Evolutionary conservation across 2,113 vertebrate species (phyloP).

Genomic region (Tragelaphus imberbis): DNA sequence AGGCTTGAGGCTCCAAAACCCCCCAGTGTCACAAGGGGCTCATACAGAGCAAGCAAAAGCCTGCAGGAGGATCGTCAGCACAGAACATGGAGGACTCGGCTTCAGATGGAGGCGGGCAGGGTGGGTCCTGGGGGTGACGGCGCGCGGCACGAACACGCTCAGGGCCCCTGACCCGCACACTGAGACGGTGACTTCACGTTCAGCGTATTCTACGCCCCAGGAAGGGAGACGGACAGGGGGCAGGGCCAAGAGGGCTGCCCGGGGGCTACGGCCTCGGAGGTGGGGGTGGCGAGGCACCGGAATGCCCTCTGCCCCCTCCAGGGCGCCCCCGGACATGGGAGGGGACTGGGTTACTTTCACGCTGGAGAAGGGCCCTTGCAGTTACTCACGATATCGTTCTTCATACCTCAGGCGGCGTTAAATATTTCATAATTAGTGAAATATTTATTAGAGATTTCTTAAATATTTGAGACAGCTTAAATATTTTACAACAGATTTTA

Average conservation of each 20-base stretch:
- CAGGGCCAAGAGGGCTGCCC: neutral
- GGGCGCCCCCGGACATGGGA: accelerated
- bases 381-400: neutral
- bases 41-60: neutral
- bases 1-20: neutral
- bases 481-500: conserved; percentile 52
- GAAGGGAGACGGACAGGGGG: no score
- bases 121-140: accelerated
- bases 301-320: accelerated
- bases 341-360: accelerated
- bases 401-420: neutral
- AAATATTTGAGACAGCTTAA: conserved; percentile 50
- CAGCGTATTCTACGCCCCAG: accelerated
- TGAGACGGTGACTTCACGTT: accelerated
- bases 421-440: conserved; percentile 62
- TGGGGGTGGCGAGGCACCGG: accelerated
- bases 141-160: accelerated
- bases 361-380: neutral
- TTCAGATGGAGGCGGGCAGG: neutral
- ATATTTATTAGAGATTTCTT: conserved; percentile 55
- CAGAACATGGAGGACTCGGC: neutral
- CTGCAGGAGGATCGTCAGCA: neutral
- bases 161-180: accelerated
- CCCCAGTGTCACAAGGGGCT: neutral
- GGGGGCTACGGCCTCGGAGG: neutral